Evolutionary conservation across 1,140 invertebrate genomes (phyloP), one percentile per base, ranked within the genome.

Genomic region (Dendrolimus kikuchii): DNA sequence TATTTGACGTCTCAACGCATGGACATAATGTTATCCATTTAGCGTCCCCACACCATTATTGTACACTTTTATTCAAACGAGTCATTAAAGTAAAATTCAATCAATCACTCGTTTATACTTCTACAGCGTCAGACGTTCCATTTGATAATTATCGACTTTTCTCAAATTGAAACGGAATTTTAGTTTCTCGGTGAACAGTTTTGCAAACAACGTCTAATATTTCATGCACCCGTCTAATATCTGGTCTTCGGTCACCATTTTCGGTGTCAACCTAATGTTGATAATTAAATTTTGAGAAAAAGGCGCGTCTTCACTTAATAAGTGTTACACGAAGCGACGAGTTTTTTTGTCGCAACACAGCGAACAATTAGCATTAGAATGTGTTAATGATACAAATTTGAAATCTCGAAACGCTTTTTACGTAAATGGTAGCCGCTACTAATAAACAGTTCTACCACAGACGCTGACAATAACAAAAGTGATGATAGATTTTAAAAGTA

Each of bases 261-360:
- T 76, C 65, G 66, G 74, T 81, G 77, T 78, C 79, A 68, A 62
- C 54, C 70, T 75, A 81, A 82, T 75, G 64, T 62, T 59, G 81
- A 79, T 86, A 86, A 86, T 86, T 81, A 84, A 81, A 83, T 83
- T 81, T 81, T 71, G 72, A 71, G 67, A 75, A 81, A 74, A 77
- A 79, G 71, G 62, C 62, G 68, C 68, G 65, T 67, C 66, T 68
- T 60, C 59, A 64, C 69, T 67, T 81, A 79, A 82, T 82, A 85
- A 75, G 74, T 77, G 71, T 72, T 68, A 83, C 81, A 83, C 78
- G 83, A 76, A 68, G 59, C 63, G 59, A 57, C 57, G 57, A 62
- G 57, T 71, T 66, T 51, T n/a, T 78, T 74, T 71, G 73, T 71
- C 64, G 65, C 62, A 69, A 66, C 66, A 62, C 53, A 50, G 59